Evolutionary conservation across 2,888 invertebrate genomes (phyloP).

Genomic region (Deilephila elpenor): DNA sequence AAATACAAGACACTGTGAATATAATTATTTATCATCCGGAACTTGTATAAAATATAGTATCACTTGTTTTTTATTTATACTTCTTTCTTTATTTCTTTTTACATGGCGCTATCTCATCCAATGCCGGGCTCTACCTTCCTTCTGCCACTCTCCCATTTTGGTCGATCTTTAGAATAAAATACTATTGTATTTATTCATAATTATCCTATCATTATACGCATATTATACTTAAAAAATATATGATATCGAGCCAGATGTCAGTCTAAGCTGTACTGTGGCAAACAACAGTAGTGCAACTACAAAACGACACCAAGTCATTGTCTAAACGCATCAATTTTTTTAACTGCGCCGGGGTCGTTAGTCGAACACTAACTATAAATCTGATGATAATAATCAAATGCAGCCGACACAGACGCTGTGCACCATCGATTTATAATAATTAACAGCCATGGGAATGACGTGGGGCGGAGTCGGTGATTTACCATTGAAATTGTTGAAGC

Average conservation of each 20-base stretch:
- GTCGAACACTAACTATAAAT: constrained; percentile 65
- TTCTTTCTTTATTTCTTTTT: no score
- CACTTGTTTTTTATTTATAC: no score
- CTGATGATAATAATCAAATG: constrained; percentile 73
- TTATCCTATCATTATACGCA: no score
- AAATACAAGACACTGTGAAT: not conserved
- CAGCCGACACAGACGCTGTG: constrained; percentile 49
- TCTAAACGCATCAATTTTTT: constrained; percentile 20
- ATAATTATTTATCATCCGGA: not conserved
- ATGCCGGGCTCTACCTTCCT: no score
- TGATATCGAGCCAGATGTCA: no score
- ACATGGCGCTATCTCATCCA: no score
- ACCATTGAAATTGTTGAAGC: constrained; percentile 48
- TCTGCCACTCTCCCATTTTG: no score
- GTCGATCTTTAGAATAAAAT: no score
- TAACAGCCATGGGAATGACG: constrained; percentile 71
- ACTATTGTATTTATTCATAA: no score
- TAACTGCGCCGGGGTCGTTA: constrained; percentile 34
- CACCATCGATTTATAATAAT: constrained; percentile 75
- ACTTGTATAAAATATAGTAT: not conserved
- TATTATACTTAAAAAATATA: no score
- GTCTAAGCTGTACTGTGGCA: not conserved
- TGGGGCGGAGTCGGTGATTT: constrained; percentile 61
- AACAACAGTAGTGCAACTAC: constrained; percentile 16
- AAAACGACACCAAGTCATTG: not conserved